A percentile compares a stretch with the other conserved stretches of the same genome.
These are phyloP conservation scores for Cynopterus brachyotis DNA, from an alignment of 2,113 vertebrate genomes.

Conservation along the genomic window DNA sequence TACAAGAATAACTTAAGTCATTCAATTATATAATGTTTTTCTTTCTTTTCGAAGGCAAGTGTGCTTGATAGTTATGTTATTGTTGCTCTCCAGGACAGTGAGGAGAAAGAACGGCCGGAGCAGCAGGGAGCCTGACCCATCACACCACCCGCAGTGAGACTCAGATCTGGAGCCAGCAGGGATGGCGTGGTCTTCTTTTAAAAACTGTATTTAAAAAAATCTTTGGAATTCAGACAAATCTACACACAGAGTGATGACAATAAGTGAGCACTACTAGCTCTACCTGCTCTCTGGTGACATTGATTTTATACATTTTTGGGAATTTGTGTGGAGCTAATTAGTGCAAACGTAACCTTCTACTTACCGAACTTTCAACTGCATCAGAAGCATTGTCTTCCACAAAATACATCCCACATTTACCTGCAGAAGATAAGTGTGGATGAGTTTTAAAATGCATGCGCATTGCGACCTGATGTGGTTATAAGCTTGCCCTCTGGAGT, in stretches of 20 bases:
- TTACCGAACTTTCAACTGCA: constrained; percentile 90
- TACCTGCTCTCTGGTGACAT: not conserved
- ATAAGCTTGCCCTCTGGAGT: not conserved
- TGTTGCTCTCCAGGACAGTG: not conserved
- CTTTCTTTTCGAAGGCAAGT: constrained; percentile 10
- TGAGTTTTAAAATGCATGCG: constrained; percentile 4
- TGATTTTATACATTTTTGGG: not conserved
- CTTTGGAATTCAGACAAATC: not conserved
- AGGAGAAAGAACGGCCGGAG: not conserved
- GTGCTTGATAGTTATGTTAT: not conserved
- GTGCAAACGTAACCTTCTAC: constrained; percentile 39
- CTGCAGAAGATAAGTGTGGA: constrained; percentile 82
- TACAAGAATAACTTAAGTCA: not conserved
- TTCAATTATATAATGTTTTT: not conserved
- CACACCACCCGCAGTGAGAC: not conserved
- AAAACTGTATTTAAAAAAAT: not conserved
- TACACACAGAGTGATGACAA: not conserved
- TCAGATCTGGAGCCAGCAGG: not conserved
- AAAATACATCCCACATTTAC: constrained; percentile 99
- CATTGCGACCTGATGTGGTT: not conserved
- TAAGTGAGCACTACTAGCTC: not conserved
- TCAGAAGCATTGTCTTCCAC: constrained; percentile 97
- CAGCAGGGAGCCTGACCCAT: not conserved
- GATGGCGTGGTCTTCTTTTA: not conserved
- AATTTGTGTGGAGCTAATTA: not conserved